Percentiles rank a stretch among this genome's conserved stretches.
Evolutionary conservation across 2,113 vertebrate species (phyloP).

Genomic region (Clarias gariepinus): DNA sequence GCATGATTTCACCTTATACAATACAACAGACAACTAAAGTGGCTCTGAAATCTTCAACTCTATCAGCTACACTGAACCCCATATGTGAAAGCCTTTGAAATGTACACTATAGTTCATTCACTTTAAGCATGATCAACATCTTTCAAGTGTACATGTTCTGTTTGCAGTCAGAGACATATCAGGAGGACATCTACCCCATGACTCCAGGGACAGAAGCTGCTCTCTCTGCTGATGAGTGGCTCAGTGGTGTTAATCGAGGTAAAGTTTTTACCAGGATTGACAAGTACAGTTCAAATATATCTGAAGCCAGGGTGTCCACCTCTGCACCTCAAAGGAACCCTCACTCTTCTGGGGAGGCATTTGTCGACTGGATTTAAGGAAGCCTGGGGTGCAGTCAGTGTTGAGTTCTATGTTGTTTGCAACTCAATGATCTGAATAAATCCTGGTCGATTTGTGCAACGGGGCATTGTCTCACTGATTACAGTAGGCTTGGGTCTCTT

Average conservation of each 20-base stretch:
- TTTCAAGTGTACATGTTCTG: constrained; percentile 22
- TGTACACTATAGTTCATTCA: background rate
- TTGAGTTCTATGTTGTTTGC: background rate
- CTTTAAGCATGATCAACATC: background rate
- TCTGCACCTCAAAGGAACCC: too few relatives aligned
- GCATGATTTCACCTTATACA: background rate
- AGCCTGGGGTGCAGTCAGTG: background rate
- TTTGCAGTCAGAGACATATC: constrained; percentile 92
- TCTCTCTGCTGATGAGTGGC: constrained; percentile 88
- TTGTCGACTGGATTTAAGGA: background rate
- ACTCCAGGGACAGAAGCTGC: constrained; percentile 90
- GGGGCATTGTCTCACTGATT: too few relatives aligned
- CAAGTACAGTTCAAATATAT: background rate
- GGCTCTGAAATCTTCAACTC: background rate
- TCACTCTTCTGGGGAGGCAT: too few relatives aligned
- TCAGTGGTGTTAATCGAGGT: constrained; percentile 93
- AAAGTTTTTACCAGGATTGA: constrained; percentile 21
- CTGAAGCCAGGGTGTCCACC: too few relatives aligned
- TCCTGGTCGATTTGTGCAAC: background rate
- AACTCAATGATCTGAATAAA: background rate
- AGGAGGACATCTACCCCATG: constrained; percentile 99
- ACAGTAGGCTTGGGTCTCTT: background rate
- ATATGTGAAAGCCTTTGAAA: background rate
- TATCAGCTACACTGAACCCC: background rate
- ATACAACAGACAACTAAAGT: background rate